Conservation (phyloP, 2,888 invertebrate genomes). For the Cryptus armator region DNA sequence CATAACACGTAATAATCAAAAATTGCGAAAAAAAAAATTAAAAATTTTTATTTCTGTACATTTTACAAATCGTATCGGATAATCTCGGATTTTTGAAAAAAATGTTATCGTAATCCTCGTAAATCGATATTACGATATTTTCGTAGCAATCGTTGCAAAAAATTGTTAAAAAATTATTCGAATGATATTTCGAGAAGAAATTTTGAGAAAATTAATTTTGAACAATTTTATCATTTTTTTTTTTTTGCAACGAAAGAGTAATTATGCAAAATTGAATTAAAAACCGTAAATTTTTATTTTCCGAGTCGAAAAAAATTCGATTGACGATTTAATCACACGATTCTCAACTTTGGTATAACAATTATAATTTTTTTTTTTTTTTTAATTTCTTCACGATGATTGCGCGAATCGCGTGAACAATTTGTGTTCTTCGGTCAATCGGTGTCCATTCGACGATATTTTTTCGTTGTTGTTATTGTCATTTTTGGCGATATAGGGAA, state of each 20-base stretch:
- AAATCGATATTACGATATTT: no score
- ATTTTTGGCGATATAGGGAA: slow-evolving; percentile 83
- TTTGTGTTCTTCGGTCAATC: slow-evolving; percentile 36
- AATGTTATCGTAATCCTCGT: neutral
- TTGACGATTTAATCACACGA: neutral
- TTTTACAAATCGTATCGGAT: neutral
- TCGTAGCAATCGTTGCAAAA: no score
- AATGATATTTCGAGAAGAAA: no score
- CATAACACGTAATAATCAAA: neutral
- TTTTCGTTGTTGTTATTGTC: slow-evolving; percentile 27
- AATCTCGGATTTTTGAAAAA: neutral
- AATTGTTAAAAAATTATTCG: no score
- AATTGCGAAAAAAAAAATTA: neutral
- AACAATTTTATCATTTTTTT: no score
- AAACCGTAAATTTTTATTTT: no score
- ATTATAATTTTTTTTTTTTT: neutral
- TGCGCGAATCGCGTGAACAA: neutral
- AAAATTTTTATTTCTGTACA: slow-evolving; percentile 4
- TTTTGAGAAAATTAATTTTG: no score
- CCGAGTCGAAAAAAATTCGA: neutral
- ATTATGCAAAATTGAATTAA: no score
- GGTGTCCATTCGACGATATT: slow-evolving; percentile 7
- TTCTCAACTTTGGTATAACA: neutral
- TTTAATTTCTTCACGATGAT: neutral
- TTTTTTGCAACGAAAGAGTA: no score